phyloP scores from a whole-genome alignment of 1,140 invertebrate genomes.

The Charaxes varanes region DNA sequence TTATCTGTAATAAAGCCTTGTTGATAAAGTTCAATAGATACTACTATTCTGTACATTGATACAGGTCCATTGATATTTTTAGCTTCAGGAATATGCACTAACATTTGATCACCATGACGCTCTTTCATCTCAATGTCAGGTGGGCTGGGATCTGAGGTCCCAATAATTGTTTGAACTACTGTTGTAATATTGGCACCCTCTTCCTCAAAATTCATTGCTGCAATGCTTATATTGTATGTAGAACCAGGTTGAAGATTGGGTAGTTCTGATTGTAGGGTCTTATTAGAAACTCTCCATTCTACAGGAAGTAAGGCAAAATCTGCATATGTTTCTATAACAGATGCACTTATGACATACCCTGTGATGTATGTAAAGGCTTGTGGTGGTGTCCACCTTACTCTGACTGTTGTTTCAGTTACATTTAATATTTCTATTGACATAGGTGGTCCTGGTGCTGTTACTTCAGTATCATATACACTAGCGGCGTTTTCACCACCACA shows the following conservation, averaged over 20 bases:
- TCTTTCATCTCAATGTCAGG: constrained; percentile 77
- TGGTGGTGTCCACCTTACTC: constrained; percentile 64
- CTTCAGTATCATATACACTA: constrained; percentile 73
- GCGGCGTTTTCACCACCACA: constrained; percentile 72
- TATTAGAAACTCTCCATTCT: constrained; percentile 70
- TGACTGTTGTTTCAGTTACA: constrained; percentile 70
- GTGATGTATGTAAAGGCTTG: constrained; percentile 58
- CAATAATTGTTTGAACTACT: constrained; percentile 80
- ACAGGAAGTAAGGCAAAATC: constrained; percentile 39
- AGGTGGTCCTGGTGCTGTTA: constrained; percentile 61
- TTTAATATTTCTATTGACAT: constrained; percentile 62
- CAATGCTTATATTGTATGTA: constrained; percentile 81
- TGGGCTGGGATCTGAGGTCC: constrained; percentile 80
- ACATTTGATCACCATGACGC: constrained; percentile 74
- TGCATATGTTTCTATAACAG: constrained; percentile 66
- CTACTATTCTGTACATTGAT: constrained; percentile 81
- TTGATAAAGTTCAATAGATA: constrained; percentile 78
- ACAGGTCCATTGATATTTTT: constrained; percentile 85
- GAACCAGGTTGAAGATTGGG: constrained; percentile 82
- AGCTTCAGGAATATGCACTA: constrained; percentile 76
- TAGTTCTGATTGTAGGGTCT: constrained; percentile 68
- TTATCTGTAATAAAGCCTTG: constrained; percentile 76
- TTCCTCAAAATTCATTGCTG: constrained; percentile 77
- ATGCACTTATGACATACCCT: constrained; percentile 67
- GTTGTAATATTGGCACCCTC: constrained; percentile 74